These are phyloP conservation scores for Antheraea mylitta DNA, from an alignment of 1,140 invertebrate genomes.

Conservation along the genomic window DNA sequence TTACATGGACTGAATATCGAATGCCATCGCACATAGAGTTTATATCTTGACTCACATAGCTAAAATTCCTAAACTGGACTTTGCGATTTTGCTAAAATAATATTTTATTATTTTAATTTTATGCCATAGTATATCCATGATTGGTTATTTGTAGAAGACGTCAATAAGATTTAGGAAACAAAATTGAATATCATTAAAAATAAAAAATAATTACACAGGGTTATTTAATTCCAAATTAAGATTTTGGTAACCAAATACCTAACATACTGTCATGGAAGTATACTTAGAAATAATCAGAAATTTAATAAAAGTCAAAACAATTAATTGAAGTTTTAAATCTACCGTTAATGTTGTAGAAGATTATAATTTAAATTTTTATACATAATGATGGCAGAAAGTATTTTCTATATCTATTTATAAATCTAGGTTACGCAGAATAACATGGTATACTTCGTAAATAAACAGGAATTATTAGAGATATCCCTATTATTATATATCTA, in stretches of 20 bases:
- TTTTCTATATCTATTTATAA: too few species aligned
- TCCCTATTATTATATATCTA: too few species aligned
- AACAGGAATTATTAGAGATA: too few species aligned
- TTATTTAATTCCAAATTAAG: neutral
- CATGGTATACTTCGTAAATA: too few species aligned
- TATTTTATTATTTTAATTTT: neutral
- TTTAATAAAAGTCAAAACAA: too few species aligned
- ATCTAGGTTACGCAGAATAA: too few species aligned
- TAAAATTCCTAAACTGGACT: neutral
- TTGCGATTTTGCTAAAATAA: neutral
- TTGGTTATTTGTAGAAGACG: conserved; percentile 11
- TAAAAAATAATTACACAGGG: neutral
- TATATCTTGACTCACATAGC: neutral
- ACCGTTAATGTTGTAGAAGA: too few species aligned
- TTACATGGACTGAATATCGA: neutral
- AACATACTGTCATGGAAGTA: neutral
- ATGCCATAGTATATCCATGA: neutral
- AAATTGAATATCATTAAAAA: neutral
- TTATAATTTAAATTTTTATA: too few species aligned
- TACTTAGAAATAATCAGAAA: neutral
- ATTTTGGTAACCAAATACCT: neutral
- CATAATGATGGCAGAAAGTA: too few species aligned
- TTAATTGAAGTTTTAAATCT: too few species aligned
- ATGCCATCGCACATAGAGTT: neutral
- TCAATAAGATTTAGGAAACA: neutral